Evolutionary conservation across 1,140 invertebrate species (phyloP).

Genomic region (Penaeus japonicus): DNA sequence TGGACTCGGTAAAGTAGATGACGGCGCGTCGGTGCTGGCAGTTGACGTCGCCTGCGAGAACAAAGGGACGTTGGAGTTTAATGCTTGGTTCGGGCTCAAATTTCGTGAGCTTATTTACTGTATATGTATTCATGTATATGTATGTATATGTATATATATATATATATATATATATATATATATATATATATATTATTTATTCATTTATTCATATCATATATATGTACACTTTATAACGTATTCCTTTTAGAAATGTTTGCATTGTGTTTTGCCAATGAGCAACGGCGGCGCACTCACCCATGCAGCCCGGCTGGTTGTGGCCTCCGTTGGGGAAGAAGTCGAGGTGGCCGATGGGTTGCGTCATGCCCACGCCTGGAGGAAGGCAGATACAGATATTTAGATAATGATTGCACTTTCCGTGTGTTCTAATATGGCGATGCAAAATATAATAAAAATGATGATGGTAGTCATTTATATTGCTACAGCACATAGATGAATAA

Average conservation of each 20-base stretch:
- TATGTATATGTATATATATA: background rate
- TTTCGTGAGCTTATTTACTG: background rate
- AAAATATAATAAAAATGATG: too few species aligned
- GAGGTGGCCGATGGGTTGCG: constrained; percentile 81
- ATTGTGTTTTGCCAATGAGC: too few species aligned
- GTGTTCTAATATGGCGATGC: too few species aligned
- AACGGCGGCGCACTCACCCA: constrained; percentile 71
- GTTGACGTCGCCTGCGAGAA: constrained; percentile 28
- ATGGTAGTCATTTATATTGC: too few species aligned
- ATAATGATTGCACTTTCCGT: background rate
- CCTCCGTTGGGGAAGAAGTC: constrained; percentile 93
- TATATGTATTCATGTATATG: too few species aligned
- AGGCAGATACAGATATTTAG: background rate
- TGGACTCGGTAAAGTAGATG: constrained; percentile 53
- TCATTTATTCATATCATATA: too few species aligned
- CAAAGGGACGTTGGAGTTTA: background rate
- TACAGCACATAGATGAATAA: too few species aligned
- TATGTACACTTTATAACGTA: too few species aligned
- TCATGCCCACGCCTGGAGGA: constrained; percentile 76
- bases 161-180: background rate
- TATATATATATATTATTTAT: background rate
- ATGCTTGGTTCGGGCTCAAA: background rate
- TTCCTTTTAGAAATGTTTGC: background rate
- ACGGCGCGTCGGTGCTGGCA: constrained; percentile 54
- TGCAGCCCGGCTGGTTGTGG: constrained; percentile 84